A percentile compares a stretch with the other conserved stretches of the same genome.
These are phyloP conservation scores for Sebastes minor DNA, from an alignment of 2,797 vertebrate genomes.

Conservation along the genomic window DNA sequence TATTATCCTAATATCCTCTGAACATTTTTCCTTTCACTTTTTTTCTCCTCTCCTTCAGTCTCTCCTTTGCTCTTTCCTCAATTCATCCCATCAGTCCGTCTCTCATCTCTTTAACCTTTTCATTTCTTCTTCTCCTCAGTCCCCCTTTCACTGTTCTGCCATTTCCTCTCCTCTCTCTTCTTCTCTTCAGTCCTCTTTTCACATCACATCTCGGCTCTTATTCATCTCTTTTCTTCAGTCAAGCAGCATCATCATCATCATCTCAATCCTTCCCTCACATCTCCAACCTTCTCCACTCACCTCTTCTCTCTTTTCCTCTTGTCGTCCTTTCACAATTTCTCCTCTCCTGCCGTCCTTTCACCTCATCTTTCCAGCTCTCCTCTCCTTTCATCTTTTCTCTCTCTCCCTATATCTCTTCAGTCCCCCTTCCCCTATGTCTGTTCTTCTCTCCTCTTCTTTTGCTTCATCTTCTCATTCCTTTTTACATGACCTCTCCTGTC, in stretches of 20 bases:
- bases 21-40: neutral
- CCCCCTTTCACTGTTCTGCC: neutral
- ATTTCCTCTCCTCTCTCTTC: neutral
- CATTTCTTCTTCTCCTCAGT: neutral
- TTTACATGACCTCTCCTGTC: neutral
- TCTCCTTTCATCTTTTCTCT: neutral
- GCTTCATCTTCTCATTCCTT: no score
- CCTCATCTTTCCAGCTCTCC: no score
- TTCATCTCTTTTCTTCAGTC: no score
- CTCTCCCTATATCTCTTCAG: neutral
- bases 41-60: neutral
- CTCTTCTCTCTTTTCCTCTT: neutral
- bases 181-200: neutral
- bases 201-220: no score
- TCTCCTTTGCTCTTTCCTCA: neutral
- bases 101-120: neutral
- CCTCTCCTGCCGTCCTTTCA: neutral
- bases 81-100: neutral
- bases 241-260: no score
- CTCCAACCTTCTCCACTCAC: neutral
- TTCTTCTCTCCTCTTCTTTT: neutral
- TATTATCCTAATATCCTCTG: neutral
- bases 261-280: no score
- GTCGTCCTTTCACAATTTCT: no score
- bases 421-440: neutral